Base-by-base conservation (phyloP, 2,888 invertebrate species). In the Leptinotarsa tumamoca region DNA sequence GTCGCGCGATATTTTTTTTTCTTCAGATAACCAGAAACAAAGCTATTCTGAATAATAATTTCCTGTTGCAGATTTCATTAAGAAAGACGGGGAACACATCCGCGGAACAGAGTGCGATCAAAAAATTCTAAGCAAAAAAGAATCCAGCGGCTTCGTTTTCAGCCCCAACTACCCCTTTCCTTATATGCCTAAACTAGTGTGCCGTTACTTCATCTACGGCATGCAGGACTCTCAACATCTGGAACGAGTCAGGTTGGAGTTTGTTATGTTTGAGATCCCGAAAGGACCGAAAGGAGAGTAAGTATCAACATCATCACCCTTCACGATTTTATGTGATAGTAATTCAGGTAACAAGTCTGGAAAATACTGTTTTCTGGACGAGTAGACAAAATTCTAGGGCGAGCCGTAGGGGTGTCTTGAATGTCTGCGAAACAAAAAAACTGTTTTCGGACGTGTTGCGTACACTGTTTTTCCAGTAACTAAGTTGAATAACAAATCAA, bases 101-200 rank as follows among this genome's bases (percentile, higher is more conserved):
- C 93, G 96, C 87, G 98, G 98, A 87, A 97, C 97, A 83, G 99
- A 99, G 90, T 99, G 99, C 91, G 99, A 99, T 91, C 98, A 98
- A 90, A 96, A 97, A 90, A 97, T 98, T 87, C 92, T 97, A 84
- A 98, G 97, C 90, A 94, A 94, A 89, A 96, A 96, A 90, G 96
- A 97, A 89, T 96, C 97, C 76, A 94, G 93, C 85, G 98, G 98
- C 84, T 93, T 92, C 88, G 97, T 98, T 85, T 96, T 95, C 90
- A 98, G 98, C 89, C 98, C 98, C 84, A 97, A 97, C 90, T 98
- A 95, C 91, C 98, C 98, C 87, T 96, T 93, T 90, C 96, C 95
- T 81, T 98, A 98, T 91, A 95, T 97, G 90, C 95, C 95, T 85
- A 97, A 98, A 91, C 95, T 97, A 88, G 97, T 98, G 84, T 99